A percentile compares a stretch with the other conserved stretches of the same genome.
phyloP scores from a whole-genome alignment of 2,113 vertebrate species.

The Serinus canaria region DNA sequence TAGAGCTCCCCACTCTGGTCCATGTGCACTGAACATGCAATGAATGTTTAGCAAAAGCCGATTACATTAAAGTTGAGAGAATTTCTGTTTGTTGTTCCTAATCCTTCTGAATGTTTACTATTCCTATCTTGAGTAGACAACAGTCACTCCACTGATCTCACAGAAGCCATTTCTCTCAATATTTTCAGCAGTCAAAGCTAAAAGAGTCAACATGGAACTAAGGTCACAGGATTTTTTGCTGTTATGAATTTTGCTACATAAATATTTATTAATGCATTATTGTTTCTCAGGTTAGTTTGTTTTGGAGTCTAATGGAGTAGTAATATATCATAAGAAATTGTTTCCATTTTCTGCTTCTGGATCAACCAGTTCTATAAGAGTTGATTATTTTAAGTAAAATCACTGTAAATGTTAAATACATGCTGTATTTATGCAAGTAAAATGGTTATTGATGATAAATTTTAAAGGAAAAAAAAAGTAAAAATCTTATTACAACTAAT shows the following conservation, averaged over 20 bases:
- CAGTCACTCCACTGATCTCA: neutral
- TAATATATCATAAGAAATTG: neutral
- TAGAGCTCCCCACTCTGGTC: neutral
- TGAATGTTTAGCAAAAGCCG: neutral
- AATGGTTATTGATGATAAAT: neutral
- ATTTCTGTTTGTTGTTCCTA: neutral
- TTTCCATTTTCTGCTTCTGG: neutral
- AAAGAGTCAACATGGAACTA: neutral
- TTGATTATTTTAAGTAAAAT: neutral
- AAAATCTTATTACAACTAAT: neutral
- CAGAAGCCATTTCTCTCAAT: neutral
- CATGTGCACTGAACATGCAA: neutral
- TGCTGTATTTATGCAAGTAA: neutral
- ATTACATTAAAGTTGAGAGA: neutral
- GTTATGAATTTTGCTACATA: neutral
- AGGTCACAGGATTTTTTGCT: neutral
- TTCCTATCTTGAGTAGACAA: neutral
- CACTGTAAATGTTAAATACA: neutral
- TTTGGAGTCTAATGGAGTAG: neutral
- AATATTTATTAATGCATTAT: neutral
- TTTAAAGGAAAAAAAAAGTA: neutral
- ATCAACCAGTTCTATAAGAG: neutral
- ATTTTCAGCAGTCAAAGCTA: neutral
- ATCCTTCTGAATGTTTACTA: neutral
- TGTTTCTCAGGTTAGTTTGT: neutral